Percentiles rank a stretch among this genome's conserved stretches.
These are phyloP conservation scores for Drepanosiphum platanoidis DNA, from an alignment of 2,888 invertebrate species.

Conservation along the genomic window DNA sequence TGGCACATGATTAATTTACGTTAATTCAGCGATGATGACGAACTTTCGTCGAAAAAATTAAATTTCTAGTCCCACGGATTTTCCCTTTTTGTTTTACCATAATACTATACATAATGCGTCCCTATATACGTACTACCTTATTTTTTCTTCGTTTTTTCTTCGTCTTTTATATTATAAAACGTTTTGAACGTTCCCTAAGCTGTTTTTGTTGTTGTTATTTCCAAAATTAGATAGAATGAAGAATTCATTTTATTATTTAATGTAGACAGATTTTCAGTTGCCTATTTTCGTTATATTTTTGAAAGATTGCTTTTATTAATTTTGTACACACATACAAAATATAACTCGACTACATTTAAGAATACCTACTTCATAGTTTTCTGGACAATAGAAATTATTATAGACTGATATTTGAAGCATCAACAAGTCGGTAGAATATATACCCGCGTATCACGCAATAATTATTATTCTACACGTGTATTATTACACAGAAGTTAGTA, in stretches of 20 bases:
- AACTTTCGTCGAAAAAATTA: constrained; percentile 22
- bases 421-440: constrained; percentile 18
- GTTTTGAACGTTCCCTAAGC: not conserved
- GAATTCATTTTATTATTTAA: too few relatives aligned
- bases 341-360: not conserved
- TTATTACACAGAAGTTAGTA: constrained; percentile 9
- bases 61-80: not conserved
- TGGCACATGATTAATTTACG: not conserved
- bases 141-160: too few relatives aligned
- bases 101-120: too few relatives aligned
- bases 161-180: too few relatives aligned
- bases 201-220: too few relatives aligned
- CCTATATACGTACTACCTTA: too few relatives aligned
- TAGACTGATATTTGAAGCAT: not conserved
- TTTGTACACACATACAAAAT: not conserved
- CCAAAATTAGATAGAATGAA: too few relatives aligned
- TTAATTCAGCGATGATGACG: not conserved
- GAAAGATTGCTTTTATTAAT: not conserved
- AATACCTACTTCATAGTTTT: not conserved
- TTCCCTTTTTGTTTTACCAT: not conserved
- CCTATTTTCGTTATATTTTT: too few relatives aligned
- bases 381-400: not conserved
- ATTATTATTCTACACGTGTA: constrained; percentile 28
- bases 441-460: not conserved
- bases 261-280: too few relatives aligned